Percentiles rank a stretch among this genome's conserved stretches.
These are phyloP conservation scores for Trachurus trachurus DNA, from an alignment of 2,797 vertebrate genomes.

Conservation along the genomic window DNA sequence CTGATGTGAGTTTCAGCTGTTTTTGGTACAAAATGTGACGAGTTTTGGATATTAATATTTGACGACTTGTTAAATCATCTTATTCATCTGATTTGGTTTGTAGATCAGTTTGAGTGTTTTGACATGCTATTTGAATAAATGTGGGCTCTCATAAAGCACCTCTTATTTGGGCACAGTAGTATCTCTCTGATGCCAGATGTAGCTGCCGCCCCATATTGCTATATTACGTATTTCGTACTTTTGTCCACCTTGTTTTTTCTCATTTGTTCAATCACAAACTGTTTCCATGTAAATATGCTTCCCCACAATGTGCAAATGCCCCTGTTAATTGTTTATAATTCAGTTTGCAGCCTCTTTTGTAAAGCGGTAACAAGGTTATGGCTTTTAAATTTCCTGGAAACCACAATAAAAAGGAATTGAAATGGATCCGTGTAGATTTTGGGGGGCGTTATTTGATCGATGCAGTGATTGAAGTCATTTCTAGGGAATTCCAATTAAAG, in stretches of 20 bases:
- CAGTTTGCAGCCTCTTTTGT: neutral
- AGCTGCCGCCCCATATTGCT: neutral
- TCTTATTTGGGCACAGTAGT: no score
- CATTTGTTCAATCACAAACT: neutral
- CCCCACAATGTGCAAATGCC: neutral
- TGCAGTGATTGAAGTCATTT: neutral
- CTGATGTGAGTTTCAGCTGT: no score
- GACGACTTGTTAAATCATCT: no score
- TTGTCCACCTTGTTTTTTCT: neutral
- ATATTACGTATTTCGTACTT: neutral
- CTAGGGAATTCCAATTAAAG: no score
- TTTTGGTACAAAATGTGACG: no score
- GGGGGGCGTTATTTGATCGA: neutral
- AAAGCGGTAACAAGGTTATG: neutral
- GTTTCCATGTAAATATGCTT: neutral
- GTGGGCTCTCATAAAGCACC: no score
- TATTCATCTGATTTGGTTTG: no score
- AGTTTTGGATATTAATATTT: no score
- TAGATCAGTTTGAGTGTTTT: no score
- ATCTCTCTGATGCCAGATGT: neutral
- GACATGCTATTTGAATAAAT: no score
- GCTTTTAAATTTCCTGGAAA: slow-evolving; percentile 14
- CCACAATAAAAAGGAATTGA: slow-evolving; percentile 6
- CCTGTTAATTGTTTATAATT: neutral
- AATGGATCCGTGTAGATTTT: neutral